Percentiles rank a stretch among this genome's conserved stretches.
Evolutionary conservation across 2,113 vertebrate genomes (phyloP).

Genomic region (chimpanzee (Pan troglodytes)): DNA sequence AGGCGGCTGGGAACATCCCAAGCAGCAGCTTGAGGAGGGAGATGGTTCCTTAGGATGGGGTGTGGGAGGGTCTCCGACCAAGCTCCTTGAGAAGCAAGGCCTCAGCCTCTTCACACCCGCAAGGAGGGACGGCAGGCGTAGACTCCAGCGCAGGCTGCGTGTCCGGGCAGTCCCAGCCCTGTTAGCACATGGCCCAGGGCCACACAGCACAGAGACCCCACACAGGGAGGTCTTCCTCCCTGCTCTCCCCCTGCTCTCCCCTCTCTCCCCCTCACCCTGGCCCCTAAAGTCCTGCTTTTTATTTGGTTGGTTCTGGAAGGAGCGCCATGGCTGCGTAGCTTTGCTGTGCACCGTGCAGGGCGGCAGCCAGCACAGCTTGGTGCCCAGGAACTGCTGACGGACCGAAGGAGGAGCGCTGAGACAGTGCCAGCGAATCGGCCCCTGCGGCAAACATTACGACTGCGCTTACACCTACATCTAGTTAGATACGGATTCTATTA

Average conservation of each 20-base stretch:
- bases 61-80: no score
- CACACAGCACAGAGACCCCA: background rate
- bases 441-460: background rate
- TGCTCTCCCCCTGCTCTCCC: background rate
- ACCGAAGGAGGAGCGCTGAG: background rate
- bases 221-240: accelerated
- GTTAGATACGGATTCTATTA: background rate
- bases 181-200: accelerated
- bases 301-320: background rate
- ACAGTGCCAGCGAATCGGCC: background rate
- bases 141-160: background rate
- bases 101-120: background rate
- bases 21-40: background rate
- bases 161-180: background rate
- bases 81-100: background rate
- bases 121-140: no score
- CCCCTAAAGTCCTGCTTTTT: background rate
- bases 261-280: background rate
- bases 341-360: background rate
- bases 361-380: background rate
- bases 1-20: background rate
- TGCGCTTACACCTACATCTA: background rate
- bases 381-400: background rate
- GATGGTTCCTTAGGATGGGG: background rate
- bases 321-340: background rate